phyloP scores from a whole-genome alignment of 53 echinoderm and acorn worm genomes.

The Mesocentrotus franciscanus region DNA sequence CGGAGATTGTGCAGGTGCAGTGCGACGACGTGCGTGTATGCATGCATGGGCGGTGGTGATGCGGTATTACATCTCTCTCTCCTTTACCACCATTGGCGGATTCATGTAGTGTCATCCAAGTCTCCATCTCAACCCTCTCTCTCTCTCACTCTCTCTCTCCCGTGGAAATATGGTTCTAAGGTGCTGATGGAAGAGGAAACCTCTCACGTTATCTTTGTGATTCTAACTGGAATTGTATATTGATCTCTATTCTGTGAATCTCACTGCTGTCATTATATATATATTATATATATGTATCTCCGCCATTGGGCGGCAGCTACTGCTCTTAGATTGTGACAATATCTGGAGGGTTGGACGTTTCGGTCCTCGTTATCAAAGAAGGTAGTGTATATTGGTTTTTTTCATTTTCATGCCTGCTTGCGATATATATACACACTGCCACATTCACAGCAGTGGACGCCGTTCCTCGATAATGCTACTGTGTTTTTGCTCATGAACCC shows the following conservation, averaged over 20 bases:
- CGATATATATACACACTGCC: not conserved
- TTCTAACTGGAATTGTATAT: constrained; percentile 44
- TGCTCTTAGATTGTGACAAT: constrained; percentile 9
- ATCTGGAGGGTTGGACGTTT: constrained; percentile 21
- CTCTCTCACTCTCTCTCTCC: not conserved
- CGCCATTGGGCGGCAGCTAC: not conserved
- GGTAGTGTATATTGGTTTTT: constrained; percentile 53
- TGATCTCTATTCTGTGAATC: constrained; percentile 13
- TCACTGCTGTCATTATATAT: not conserved
- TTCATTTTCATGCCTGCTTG: constrained; percentile 31
- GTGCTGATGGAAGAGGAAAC: constrained; percentile 10
- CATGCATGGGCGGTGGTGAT: constrained; percentile 61
- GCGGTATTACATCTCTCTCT: constrained; percentile 5
- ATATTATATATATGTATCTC: constrained; percentile 23
- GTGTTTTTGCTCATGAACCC: not conserved
- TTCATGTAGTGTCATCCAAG: constrained; percentile 39
- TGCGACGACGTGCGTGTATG: not conserved
- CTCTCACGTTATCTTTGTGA: not conserved
- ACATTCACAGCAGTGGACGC: constrained; percentile 16
- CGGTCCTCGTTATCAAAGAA: not conserved
- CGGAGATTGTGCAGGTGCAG: constrained; percentile 11
- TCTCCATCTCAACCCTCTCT: constrained; percentile 36
- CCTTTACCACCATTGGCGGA: not conserved
- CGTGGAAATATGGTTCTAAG: constrained; percentile 44
- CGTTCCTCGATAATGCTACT: constrained; percentile 1